phyloP scores from a whole-genome alignment of 1,140 invertebrate species.

The Physella acuta region DNA sequence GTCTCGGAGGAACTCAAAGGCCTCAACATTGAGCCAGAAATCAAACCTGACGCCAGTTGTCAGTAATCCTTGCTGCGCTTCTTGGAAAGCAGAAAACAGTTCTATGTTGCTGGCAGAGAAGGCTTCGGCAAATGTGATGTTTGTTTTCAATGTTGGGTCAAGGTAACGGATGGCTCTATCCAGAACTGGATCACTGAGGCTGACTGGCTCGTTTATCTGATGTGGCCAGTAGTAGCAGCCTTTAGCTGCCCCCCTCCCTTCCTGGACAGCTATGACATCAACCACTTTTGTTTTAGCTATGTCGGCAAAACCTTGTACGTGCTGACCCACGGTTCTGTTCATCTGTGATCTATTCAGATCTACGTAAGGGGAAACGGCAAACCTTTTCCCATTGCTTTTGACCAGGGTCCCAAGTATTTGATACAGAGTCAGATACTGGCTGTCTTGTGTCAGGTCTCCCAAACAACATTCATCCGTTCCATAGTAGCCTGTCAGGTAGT shows the following conservation, averaged over 20 bases:
- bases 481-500: conserved; percentile 35
- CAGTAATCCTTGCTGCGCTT: conserved; percentile 16
- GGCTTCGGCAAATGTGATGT: conserved; percentile 37
- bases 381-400: conserved; percentile 24
- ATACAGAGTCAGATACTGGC: conserved; percentile 21
- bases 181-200: conserved; percentile 28
- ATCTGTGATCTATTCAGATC: conserved; percentile 29
- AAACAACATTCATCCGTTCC: conserved; percentile 30
- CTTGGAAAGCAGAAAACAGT: conserved; percentile 31
- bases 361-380: conserved; percentile 32
- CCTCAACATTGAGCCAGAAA: conserved; percentile 45
- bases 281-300: conserved; percentile 23
- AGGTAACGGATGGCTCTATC: conserved; percentile 30
- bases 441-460: not conserved
- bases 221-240: conserved; percentile 39
- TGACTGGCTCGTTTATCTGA: conserved; percentile 28
- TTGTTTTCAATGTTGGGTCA: conserved; percentile 27
- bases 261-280: conserved; percentile 40
- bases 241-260: conserved; percentile 41
- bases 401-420: conserved; percentile 19
- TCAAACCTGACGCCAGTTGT: conserved; percentile 28
- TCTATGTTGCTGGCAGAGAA: conserved; percentile 37
- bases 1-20: conserved; percentile 41
- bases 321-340: conserved; percentile 32
- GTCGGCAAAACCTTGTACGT: conserved; percentile 33